phyloP scores from a whole-genome alignment of 2,888 invertebrate species.

The Pyrocoelia pectoralis region DNA sequence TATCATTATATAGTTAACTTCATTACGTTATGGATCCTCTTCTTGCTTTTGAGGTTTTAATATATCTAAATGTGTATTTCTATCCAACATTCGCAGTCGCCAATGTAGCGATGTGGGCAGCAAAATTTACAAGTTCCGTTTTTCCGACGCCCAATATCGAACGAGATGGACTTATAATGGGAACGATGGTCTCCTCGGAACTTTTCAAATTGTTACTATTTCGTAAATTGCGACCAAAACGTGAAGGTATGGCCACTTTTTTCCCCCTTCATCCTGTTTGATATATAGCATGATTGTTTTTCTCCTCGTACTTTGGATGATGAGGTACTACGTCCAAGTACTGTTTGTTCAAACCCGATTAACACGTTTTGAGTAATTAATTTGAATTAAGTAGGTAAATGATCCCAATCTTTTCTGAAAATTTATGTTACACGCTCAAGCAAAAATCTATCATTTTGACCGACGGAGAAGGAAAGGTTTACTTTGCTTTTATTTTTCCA shows the following conservation, averaged over 20 bases:
- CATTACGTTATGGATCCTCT: slow-evolving; percentile 25
- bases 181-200: slow-evolving; percentile 16
- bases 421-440: too few species aligned
- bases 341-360: background rate
- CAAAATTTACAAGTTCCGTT: slow-evolving; percentile 18
- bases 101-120: slow-evolving; percentile 26
- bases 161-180: slow-evolving; percentile 19
- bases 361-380: too few species aligned
- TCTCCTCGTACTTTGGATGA: background rate
- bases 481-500: too few species aligned
- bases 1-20: slow-evolving; percentile 3
- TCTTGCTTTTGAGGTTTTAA: slow-evolving; percentile 24
- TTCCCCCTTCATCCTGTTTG: background rate
- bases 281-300: background rate
- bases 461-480: too few species aligned
- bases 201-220: slow-evolving; percentile 25
- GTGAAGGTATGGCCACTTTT: slow-evolving; percentile 20
- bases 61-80: slow-evolving; percentile 30
- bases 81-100: slow-evolving; percentile 23
- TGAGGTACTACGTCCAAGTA: background rate
- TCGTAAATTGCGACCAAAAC: slow-evolving; percentile 16
- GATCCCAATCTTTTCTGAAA: too few species aligned
- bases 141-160: slow-evolving; percentile 28
- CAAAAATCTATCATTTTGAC: too few species aligned
- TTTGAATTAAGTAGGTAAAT: too few species aligned